Evolutionary conservation across 2,113 vertebrate species (phyloP), one percentile per base, ranked within the genome.

Genomic region (Dolichotis patagonum): DNA sequence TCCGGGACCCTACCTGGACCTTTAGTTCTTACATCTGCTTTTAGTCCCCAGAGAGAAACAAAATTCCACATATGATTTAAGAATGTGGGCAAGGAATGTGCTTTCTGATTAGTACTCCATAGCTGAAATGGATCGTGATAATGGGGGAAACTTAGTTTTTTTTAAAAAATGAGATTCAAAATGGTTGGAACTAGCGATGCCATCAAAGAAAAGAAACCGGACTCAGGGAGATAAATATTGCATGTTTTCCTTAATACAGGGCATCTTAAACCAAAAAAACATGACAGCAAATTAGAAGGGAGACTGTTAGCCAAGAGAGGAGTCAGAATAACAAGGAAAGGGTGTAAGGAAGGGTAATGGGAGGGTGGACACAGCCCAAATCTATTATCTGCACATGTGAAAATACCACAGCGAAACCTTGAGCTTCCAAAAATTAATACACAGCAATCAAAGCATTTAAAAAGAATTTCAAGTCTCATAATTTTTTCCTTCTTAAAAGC

Each of bases 1-100:
- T 1, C 1, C 2, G 2, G 20, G 22, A 38, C 30, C 41, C 26
- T 4, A 12, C 9, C 10, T 62, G 5, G 0, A 38, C 19, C 28
- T 81, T 24, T 22, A 9, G 5, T 73, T 71, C 43, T 62, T 8
- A 11, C 54, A 16, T 30, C 8, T 41, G 10, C 19, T 43, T 81
- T 46, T n/a, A 28, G 6, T 75, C 9, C 0, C 56, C 67, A 11
- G 2, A 28, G 1, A 5, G 38, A 56, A 10, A 38, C 4, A 41
- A 63, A 20, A 89, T 19, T 32, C 63, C 26, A 16, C 17, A 41
- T 5, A n/a, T 3, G 14, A 52, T 28, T 71, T 67, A 28, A 75
- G 54, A 60, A 75, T 4, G 1, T 1, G 11, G 12, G 46, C n/a
- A 11, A 35, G 3, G 22, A 16, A 17, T 8, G 1, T 30, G 20